Conservation (phyloP, 1,140 invertebrate genomes). For the Nephila pilipes region DNA sequence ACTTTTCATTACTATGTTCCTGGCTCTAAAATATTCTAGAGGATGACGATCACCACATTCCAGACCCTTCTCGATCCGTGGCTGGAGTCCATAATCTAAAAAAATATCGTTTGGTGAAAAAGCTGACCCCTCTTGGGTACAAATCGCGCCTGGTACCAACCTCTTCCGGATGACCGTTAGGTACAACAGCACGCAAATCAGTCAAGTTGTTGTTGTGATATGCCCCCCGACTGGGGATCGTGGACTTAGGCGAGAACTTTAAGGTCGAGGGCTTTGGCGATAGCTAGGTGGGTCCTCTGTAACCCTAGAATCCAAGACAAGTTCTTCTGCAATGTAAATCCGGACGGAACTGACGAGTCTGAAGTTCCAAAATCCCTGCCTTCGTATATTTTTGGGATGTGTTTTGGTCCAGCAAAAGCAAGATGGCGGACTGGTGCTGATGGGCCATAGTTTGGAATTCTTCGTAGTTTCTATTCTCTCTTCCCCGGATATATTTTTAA, state of each 20-base stretch:
- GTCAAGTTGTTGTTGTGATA: conserved; percentile 58
- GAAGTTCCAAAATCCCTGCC: not conserved
- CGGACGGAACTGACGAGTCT: not conserved
- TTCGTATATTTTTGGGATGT: conserved; percentile 23
- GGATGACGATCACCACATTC: not conserved
- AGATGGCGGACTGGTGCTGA: conserved; percentile 48
- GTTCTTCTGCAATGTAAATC: not conserved
- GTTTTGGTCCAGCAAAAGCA: conserved; percentile 57
- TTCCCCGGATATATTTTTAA: conserved; percentile 48
- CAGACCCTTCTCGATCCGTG: not conserved
- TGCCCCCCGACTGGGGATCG: not conserved
- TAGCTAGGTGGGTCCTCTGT: not conserved
- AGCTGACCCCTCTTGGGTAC: not conserved
- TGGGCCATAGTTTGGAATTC: conserved; percentile 58
- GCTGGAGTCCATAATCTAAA: not conserved
- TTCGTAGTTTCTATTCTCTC: conserved; percentile 17
- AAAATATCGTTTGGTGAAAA: not conserved
- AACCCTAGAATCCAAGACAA: not conserved
- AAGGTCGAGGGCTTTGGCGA: conserved; percentile 15
- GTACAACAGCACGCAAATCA: conserved; percentile 34
- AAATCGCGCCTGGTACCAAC: not conserved
- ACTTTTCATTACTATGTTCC: conserved; percentile 15
- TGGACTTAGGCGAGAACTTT: conserved; percentile 49
- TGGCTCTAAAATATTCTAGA: not conserved
- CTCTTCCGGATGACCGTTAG: not conserved